These are phyloP conservation scores for Mionectes olivaceus DNA, from an alignment of 2,797 vertebrate species.

Conservation along the genomic window DNA sequence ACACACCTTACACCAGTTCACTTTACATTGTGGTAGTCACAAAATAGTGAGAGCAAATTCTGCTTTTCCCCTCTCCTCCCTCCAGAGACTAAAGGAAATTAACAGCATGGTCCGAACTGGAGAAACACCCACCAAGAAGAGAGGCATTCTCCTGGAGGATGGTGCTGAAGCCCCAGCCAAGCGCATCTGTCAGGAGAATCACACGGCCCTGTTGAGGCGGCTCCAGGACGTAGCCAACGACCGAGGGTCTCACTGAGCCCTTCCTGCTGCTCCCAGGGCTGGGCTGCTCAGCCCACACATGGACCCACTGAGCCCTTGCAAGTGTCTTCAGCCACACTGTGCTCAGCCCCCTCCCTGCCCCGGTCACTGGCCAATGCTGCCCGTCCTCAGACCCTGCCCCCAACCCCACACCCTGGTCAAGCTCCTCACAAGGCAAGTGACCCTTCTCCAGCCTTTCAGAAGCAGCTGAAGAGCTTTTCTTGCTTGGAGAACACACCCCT, in stretches of 20 bases:
- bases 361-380: accelerated
- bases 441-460: neutral
- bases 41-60: neutral
- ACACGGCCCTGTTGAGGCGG: conserved; percentile 86
- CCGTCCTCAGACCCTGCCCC: accelerated
- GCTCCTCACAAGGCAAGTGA: neutral
- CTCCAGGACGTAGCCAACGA: conserved; percentile 94
- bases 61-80: accelerated
- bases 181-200: conserved; percentile 90
- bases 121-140: conserved; percentile 91
- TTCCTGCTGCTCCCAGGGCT: neutral
- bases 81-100: conserved; percentile 91
- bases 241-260: conserved; percentile 87
- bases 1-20: neutral
- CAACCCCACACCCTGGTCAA: accelerated
- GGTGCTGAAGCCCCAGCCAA: conserved; percentile 88
- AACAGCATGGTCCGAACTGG: conserved; percentile 95
- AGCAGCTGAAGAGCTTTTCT: neutral
- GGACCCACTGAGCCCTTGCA: neutral
- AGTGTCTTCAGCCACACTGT: neutral
- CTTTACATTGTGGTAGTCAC: neutral
- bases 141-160: conserved; percentile 87
- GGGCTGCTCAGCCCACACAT: neutral
- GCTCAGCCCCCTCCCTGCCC: neutral
- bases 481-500: neutral